Conservation (phyloP, 2,113 vertebrate genomes). For the Phaethornis superciliosus region DNA sequence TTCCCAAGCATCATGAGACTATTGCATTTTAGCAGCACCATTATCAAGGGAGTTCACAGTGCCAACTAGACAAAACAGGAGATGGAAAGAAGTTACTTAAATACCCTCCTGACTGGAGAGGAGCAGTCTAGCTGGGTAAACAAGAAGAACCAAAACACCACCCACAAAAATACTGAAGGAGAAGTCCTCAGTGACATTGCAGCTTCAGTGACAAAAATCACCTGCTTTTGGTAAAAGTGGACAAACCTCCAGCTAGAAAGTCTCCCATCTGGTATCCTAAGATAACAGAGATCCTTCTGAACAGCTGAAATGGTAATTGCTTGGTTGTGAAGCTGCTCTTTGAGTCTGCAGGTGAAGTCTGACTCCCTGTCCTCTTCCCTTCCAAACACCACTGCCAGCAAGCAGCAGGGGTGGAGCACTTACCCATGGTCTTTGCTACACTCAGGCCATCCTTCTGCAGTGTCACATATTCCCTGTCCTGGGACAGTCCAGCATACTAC, state of each 20-base stretch:
- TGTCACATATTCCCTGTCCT: neutral
- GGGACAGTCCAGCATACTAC: neutral
- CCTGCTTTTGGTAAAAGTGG: neutral
- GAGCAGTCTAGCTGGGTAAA: neutral
- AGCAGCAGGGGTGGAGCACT: neutral
- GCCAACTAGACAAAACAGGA: conserved; percentile 23
- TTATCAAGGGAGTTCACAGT: neutral
- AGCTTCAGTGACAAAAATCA: neutral
- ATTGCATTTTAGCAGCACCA: neutral
- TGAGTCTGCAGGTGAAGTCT: neutral
- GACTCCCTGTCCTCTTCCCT: neutral
- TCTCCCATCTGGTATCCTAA: neutral
- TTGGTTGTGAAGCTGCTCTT: neutral
- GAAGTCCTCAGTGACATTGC: neutral
- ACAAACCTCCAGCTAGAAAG: neutral
- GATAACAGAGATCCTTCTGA: neutral
- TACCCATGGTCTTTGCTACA: rapidly evolving
- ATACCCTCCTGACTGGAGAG: neutral
- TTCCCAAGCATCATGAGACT: conserved; percentile 30
- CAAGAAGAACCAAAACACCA: neutral
- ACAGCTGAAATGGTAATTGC: neutral
- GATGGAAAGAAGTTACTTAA: neutral
- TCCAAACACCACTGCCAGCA: neutral
- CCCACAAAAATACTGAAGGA: neutral
- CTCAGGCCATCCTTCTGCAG: neutral